These are phyloP conservation scores for Macroramphosus scolopax DNA, from an alignment of 2,797 vertebrate genomes.

Conservation along the genomic window DNA sequence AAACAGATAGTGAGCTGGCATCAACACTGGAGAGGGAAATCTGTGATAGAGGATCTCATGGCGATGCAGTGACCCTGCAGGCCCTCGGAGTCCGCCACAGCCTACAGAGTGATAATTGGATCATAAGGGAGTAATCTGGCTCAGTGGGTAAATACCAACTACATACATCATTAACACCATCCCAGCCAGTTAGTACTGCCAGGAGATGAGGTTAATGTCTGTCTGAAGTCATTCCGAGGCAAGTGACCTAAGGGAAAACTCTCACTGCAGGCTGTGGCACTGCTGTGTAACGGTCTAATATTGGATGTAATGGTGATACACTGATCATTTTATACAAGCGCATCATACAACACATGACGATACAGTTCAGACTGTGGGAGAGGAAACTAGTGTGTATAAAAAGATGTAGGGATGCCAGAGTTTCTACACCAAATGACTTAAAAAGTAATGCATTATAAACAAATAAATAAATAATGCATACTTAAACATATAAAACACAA, in stretches of 20 bases:
- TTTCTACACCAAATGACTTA: no score
- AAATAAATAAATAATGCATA: no score
- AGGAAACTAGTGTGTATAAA: background rate
- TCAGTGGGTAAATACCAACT: slow-evolving; percentile 61
- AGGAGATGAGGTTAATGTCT: slow-evolving; percentile 42
- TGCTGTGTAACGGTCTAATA: background rate
- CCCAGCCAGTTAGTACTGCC: slow-evolving; percentile 30
- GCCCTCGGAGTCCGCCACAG: slow-evolving; percentile 45
- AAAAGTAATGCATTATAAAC: no score
- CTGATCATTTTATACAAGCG: background rate
- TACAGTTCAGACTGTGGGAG: background rate
- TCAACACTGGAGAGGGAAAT: slow-evolving; percentile 23
- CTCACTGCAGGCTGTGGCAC: slow-evolving; percentile 7
- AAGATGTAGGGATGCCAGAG: no score
- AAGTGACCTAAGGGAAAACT: slow-evolving; percentile 17
- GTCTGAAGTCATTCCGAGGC: slow-evolving; percentile 37
- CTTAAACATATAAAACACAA: background rate
- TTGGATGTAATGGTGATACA: background rate
- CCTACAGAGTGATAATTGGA: slow-evolving; percentile 61
- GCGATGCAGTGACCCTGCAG: slow-evolving; percentile 49
- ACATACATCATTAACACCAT: slow-evolving; percentile 58
- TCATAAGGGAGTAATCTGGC: slow-evolving; percentile 64
- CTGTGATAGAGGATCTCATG: slow-evolving; percentile 39
- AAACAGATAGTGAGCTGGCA: slow-evolving; percentile 23
- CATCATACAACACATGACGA: background rate